Evolutionary conservation across 23 tunicate species (phyloP).

Genomic region (Trididemnum miniatum): DNA sequence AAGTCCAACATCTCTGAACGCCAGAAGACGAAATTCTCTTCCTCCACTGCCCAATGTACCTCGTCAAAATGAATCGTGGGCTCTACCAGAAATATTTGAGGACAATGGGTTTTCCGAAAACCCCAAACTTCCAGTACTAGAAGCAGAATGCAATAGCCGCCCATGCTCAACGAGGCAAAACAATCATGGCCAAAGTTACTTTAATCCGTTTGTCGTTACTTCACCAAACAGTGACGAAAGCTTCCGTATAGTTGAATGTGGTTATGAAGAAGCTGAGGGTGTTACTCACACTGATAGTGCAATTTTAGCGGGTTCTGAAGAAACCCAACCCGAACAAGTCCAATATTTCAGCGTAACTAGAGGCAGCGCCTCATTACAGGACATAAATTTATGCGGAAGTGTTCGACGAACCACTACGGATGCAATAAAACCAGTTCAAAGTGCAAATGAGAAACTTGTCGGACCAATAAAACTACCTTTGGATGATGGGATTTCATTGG

Average conservation of each 20-base stretch:
- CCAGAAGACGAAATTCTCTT: neutral
- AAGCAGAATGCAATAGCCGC: neutral
- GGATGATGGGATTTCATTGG: neutral
- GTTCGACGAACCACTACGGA: neutral
- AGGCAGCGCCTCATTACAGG: neutral
- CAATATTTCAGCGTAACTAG: neutral
- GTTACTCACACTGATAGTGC: neutral
- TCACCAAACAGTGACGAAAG: neutral
- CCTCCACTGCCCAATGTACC: neutral
- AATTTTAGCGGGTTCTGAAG: neutral
- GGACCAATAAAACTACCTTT: neutral
- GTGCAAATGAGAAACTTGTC: neutral
- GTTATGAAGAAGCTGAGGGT: conserved; percentile 7
- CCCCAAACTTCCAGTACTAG: neutral
- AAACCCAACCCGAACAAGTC: neutral
- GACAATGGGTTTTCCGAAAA: neutral
- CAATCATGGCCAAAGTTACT: neutral
- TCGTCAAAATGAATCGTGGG: neutral
- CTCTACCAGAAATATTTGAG: neutral
- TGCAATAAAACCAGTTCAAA: neutral
- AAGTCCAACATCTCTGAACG: neutral
- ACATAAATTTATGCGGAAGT: neutral
- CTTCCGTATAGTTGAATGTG: neutral
- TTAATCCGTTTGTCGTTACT: neutral
- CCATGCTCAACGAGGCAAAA: neutral